Evolutionary conservation across 2,797 vertebrate species (phyloP), one percentile per base, ranked within the genome.

Genomic region (Onychomys leucogaster): DNA sequence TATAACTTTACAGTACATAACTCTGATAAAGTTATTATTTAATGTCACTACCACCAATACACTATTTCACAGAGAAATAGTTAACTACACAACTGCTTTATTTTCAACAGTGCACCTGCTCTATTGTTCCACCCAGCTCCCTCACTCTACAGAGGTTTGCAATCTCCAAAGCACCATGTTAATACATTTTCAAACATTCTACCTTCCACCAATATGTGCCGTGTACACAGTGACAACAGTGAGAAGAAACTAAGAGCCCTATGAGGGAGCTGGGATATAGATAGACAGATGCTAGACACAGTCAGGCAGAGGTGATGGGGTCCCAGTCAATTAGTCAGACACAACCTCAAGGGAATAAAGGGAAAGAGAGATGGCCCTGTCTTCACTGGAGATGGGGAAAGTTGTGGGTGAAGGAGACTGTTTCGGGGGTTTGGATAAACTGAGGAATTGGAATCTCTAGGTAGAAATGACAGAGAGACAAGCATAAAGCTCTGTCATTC

Each of bases 61-160:
- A 81, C 59, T 67, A 77, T 71, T 94, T 90, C 71, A 96, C 80
- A 95, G 95, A 91, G 46, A 75, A 21, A n/a, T 16, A 73, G 37
- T 71, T 17, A 96, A 92, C 43, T 69, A 88, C 29, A 93, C 1
- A 82, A 63, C 17, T 80, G 16, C 29, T 87, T 19, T 43, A 81
- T 71, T 90, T 95, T 90, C 85, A 92, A 67, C 49, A 61, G 82
- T 43, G 10, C 27, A 92, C 52, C 83, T 76, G 25, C 78, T 80
- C 67, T 43, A 69, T 86, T 71, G 49, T 37, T 84, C 61, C 16
- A 93, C 5, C 46, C 14, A 46, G 34, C 32, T 34, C 34, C 41
- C 34, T 88, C 46, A 59, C 75, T 73, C 94, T 82, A 85, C 41
- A 93, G 65, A 85, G 63, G 61, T 61, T 76, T 76, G 8, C 69